Evolutionary conservation across 2,888 invertebrate genomes (phyloP), one percentile per base, ranked within the genome.

Genomic region (Agrilus cyanescens): DNA sequence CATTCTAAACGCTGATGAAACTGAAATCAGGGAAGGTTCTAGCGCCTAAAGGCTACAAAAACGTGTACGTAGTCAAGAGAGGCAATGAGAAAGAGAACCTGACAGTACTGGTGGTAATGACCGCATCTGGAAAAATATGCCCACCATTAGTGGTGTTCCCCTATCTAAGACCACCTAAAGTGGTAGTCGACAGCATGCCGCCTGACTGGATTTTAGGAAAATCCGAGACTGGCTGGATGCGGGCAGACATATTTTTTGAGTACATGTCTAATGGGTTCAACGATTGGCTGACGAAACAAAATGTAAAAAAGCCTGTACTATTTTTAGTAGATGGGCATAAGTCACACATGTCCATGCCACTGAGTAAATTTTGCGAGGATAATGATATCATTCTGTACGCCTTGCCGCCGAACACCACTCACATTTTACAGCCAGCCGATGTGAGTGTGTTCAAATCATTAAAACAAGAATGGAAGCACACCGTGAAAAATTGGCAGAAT

Each of bases 371-470:
- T n/a, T 45, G 45, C 12, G 13, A 18, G 13, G 18, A 39, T 15
- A 12, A 55, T 33, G 40, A 44, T 18, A 60, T 58, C 12, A 54
- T 57, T 35, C 40, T 59, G 14, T 53, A 51, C 38, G 48, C 50
- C 10, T 45, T 60, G 35, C 51, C 51, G 13, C 53, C 54, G 5
- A 56, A 58, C 41, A 43, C 50, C 5, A 39, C 32, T 10, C 39
- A 39, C 18, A 48, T 58, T 10, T 33, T 56, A 33, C 57, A 60
- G 39, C 58, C 57, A 8, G 53, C 52, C 12, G 55, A 57, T 46
- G 56, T 58, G 7, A 49, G 50, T 6, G 52, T 59, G 13, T 59
- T 58, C 45, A 48, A 50, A n/a, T 55, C 56, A 6, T 41, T 58
- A 31, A 59, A 59, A 40, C 45, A 44, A 6, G 47, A 53, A 31